Conservation (phyloP, 1,140 invertebrate species). For the Zaprionus nigranus region DNA sequence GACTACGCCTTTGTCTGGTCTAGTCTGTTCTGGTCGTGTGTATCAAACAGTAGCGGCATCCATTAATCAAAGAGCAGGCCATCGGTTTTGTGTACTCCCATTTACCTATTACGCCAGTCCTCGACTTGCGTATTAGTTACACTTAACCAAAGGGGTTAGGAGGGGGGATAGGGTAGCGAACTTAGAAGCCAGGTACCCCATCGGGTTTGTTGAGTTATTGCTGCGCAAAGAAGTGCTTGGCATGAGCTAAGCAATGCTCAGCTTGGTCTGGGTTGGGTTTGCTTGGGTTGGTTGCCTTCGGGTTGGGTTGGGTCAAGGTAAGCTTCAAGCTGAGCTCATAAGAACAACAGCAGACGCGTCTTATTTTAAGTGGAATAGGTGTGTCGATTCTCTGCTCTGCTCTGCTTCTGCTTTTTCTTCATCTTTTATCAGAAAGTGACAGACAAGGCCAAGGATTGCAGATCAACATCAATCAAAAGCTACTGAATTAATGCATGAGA, state of each 20-base stretch:
- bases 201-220: slow-evolving; percentile 27
- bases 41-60: slow-evolving; percentile 73
- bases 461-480: slow-evolving; percentile 6
- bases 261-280: slow-evolving; percentile 21
- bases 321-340: slow-evolving; percentile 36
- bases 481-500: slow-evolving; percentile 22
- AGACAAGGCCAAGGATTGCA: slow-evolving; percentile 44
- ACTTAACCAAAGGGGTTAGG: slow-evolving; percentile 49
- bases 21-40: slow-evolving; percentile 28
- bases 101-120: slow-evolving; percentile 36
- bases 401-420: background rate
- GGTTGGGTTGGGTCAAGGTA: slow-evolving; percentile 57
- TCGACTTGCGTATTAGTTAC: slow-evolving; percentile 69
- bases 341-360: slow-evolving; percentile 23
- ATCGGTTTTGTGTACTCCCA: slow-evolving; percentile 37
- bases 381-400: background rate
- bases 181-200: background rate
- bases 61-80: slow-evolving; percentile 76
- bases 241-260: slow-evolving; percentile 21
- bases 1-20: background rate
- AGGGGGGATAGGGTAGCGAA: background rate
- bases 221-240: slow-evolving; percentile 35
- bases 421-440: slow-evolving; percentile 21
- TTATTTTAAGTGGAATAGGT: slow-evolving; percentile 31
- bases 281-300: slow-evolving; percentile 26